Evolutionary conservation across 1,140 invertebrate species (phyloP).

Genomic region (Brachionus paranguensis): DNA sequence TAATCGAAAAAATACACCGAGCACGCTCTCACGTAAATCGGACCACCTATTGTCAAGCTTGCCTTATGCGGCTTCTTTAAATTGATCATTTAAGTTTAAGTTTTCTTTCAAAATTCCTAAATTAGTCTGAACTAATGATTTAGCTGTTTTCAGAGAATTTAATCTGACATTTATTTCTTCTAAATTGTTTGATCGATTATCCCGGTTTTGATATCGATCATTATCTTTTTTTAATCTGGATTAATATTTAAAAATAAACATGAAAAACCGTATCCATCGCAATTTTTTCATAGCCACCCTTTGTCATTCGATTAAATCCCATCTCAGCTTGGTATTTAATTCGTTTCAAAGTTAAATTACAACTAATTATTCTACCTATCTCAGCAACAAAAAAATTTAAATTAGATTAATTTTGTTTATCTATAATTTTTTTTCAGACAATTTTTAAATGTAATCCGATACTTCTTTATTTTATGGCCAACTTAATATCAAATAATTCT

Average conservation of each 20-base stretch:
- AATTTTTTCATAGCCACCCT: neutral
- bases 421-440: neutral
- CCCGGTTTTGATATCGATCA: neutral
- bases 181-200: conserved; percentile 14
- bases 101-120: neutral
- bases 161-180: conserved; percentile 4
- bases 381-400: neutral
- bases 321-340: neutral
- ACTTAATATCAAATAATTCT: neutral
- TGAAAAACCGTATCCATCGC: neutral
- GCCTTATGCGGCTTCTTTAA: neutral
- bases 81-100: neutral
- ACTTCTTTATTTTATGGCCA: neutral
- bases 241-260: neutral
- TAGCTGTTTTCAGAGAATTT: neutral
- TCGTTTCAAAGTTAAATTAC: neutral
- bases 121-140: neutral
- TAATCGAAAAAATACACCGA: neutral
- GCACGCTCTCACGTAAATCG: conserved; percentile 22
- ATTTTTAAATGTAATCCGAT: neutral
- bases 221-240: neutral
- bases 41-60: conserved; percentile 31
- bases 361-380: neutral
- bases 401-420: neutral
- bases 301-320: neutral